Base-by-base conservation (phyloP, 2,797 vertebrate species). In the Petrocephalus schoutedeni region DNA sequence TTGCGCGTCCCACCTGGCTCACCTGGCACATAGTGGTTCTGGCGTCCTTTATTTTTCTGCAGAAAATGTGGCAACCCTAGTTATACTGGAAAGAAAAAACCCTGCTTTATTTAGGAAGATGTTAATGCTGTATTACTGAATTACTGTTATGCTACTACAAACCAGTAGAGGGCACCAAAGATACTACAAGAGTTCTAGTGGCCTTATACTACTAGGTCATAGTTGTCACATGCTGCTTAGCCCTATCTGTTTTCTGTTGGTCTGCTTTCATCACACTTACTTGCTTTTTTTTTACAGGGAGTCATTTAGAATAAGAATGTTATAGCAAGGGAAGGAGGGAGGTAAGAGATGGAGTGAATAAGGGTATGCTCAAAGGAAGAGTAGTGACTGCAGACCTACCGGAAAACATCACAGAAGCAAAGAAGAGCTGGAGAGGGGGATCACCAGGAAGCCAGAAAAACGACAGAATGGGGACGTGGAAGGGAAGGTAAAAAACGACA, bases 401-500 rank as follows among this genome's bases (percentile, higher is more conserved):
- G 77, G 7, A 58, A 84, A n/a, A 36, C 32, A 49, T 59, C 45
- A 61, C 8, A 57, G n/a, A 64, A 4, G 28, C 28, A 86, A 21
- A 61, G 32, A 36, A 87, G 67, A 58, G 32, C 32, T 49, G 71
- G 87, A 67, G 77, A 67, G 57, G 28, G 80, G 71, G 32, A 41
- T 57, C 57, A 56, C 85, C 57, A 32, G 36, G 77, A 8, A 71
- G 88, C 88, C 88, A 89, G 85, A 16, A 86, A 87, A 82, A 67
- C 36, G 85, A 89, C 88, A 89, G 88, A 89, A 89, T 87, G 85
- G 71, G 85, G 85, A 49, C 88, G 23, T 56, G 4, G 56, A 86
- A 86, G 56, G 14, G 28, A 54, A 80, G 53, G 16, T 71, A 67
- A 86, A 67, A 85, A 86, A 88, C 36, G 85, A 51, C 45, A 77